Percentiles rank a stretch among this genome's conserved stretches.
These are phyloP conservation scores for Cebus imitator DNA, from an alignment of 2,113 vertebrate species.

Conservation along the genomic window DNA sequence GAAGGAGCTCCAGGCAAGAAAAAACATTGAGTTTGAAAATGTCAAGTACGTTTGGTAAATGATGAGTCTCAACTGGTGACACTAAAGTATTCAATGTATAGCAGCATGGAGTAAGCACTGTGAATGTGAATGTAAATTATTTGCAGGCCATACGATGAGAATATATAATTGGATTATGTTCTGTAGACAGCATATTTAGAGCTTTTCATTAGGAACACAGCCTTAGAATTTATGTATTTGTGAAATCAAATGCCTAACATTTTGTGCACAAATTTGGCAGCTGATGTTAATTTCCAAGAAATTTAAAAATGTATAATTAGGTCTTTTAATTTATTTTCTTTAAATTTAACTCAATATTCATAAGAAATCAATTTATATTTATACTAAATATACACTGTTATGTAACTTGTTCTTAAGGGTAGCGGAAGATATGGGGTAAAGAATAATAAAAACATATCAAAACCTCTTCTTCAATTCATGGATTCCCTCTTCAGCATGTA, in stretches of 20 bases:
- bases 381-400: not conserved
- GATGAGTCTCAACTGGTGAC: not conserved
- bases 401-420: not conserved
- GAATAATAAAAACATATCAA: not conserved
- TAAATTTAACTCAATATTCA: not conserved
- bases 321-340: not conserved
- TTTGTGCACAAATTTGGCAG: not conserved
- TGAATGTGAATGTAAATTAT: not conserved
- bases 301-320: not conserved
- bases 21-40: not conserved
- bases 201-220: not conserved
- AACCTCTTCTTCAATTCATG: not conserved
- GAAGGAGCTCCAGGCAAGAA: not conserved
- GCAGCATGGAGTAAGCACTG: fast-evolving
- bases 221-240: not conserved
- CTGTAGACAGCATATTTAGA: not conserved
- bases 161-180: not conserved
- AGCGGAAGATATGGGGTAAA: not conserved
- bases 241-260: not conserved
- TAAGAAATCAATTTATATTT: not conserved
- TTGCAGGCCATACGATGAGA: not conserved
- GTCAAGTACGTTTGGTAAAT: not conserved
- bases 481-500: not conserved
- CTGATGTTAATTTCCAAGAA: not conserved
- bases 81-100: not conserved